A percentile compares a stretch with the other conserved stretches of the same genome.
These are phyloP conservation scores for Petaurus breviceps DNA, from an alignment of 2,113 vertebrate species.

Conservation along the genomic window DNA sequence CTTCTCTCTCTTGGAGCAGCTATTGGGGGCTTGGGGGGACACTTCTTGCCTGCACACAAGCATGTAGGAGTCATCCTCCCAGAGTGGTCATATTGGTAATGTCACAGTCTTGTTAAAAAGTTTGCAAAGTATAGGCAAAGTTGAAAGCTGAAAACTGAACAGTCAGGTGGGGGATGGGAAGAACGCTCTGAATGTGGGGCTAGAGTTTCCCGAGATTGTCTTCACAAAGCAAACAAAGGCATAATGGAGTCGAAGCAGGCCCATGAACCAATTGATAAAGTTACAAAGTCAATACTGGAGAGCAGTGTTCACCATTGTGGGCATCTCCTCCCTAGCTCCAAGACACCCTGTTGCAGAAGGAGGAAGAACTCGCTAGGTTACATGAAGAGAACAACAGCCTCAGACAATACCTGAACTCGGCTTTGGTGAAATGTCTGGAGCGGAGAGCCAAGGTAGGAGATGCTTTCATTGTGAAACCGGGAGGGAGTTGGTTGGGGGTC, in stretches of 20 bases:
- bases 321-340: slow-evolving; percentile 88
- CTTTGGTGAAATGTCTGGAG: slow-evolving; percentile 91
- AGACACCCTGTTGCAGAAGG: slow-evolving; percentile 93
- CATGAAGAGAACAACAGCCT: slow-evolving; percentile 96
- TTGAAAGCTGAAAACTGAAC: slow-evolving; percentile 76
- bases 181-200: slow-evolving; percentile 54
- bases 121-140: slow-evolving; percentile 71
- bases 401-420: slow-evolving; percentile 91
- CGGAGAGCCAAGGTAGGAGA: slow-evolving; percentile 90
- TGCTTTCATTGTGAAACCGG: not conserved
- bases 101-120: slow-evolving; percentile 75
- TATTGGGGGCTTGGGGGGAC: slow-evolving; percentile 35
- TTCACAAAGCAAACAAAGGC: slow-evolving; percentile 79
- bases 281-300: slow-evolving; percentile 82
- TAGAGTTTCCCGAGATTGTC: slow-evolving; percentile 66
- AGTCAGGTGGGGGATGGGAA: slow-evolving; percentile 54
- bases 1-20: slow-evolving; percentile 69
- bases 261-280: slow-evolving; percentile 69
- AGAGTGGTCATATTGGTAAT: slow-evolving; percentile 61
- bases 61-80: slow-evolving; percentile 57
- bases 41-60: slow-evolving; percentile 38
- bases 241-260: slow-evolving; percentile 72
- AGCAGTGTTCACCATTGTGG: slow-evolving; percentile 72
- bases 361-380: slow-evolving; percentile 93
- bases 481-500: slow-evolving; percentile 14